Evolutionary conservation across 2,888 invertebrate genomes (phyloP).

Genomic region (Phengaris alcon): DNA sequence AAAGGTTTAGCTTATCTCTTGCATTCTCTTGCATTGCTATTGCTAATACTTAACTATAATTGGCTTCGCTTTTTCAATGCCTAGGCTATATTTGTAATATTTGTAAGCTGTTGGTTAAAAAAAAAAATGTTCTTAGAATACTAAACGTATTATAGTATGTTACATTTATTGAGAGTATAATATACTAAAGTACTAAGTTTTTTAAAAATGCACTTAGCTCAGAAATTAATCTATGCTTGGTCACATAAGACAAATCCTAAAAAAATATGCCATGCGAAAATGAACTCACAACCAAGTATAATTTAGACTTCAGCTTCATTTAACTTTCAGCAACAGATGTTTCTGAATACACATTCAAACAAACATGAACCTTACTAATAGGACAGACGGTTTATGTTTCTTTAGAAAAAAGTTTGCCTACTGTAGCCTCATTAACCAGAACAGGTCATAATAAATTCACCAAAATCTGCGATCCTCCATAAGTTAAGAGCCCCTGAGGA

Average conservation of each 20-base stretch:
- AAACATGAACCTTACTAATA: not conserved
- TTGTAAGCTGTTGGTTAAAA: too few relatives aligned
- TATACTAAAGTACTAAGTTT: too few relatives aligned
- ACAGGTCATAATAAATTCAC: slow-evolving; percentile 16
- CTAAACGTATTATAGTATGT: too few relatives aligned
- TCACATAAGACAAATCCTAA: not conserved
- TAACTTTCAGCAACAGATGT: not conserved
- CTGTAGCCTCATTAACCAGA: slow-evolving; percentile 9
- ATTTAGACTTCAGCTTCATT: not conserved
- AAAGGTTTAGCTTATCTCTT: too few relatives aligned
- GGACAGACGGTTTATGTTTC: not conserved
- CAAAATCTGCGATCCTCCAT: slow-evolving; percentile 13
- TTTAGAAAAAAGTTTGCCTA: not conserved
- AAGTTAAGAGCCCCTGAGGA: slow-evolving; percentile 23
- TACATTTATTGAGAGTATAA: too few relatives aligned
- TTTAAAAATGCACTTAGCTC: too few relatives aligned
- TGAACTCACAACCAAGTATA: not conserved
- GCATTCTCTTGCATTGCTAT: too few relatives aligned
- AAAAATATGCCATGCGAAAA: not conserved
- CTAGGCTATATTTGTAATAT: too few relatives aligned
- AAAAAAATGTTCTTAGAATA: too few relatives aligned
- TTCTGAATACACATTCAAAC: not conserved
- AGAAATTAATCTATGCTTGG: too few relatives aligned
- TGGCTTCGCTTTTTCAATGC: too few relatives aligned
- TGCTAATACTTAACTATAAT: too few relatives aligned